These are phyloP conservation scores for Phymatocera aterrima DNA, from an alignment of 2,888 invertebrate genomes.

Conservation along the genomic window DNA sequence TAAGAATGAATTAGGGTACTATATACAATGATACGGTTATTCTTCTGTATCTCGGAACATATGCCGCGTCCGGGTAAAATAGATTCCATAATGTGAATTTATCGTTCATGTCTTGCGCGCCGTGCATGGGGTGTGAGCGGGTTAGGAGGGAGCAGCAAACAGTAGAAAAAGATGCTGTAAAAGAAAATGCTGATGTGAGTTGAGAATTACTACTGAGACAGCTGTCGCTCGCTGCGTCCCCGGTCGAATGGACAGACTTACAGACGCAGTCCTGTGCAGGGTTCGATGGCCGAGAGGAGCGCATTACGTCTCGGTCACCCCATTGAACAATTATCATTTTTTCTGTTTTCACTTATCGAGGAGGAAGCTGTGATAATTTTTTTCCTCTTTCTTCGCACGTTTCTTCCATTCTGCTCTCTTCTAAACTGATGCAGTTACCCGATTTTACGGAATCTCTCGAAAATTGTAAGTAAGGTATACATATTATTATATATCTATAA, in stretches of 20 bases:
- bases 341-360: no score
- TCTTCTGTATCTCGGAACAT: not conserved
- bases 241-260: slow-evolving; percentile 31
- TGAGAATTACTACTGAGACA: slow-evolving; percentile 4
- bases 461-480: no score
- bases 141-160: not conserved
- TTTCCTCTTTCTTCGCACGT: not conserved
- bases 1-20: not conserved
- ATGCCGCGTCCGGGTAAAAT: not conserved
- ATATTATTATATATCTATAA: no score
- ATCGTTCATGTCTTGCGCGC: not conserved
- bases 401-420: no score
- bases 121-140: no score
- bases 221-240: slow-evolving; percentile 26
- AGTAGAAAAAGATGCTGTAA: not conserved
- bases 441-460: no score
- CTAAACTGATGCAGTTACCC: no score
- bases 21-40: not conserved
- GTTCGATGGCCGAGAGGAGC: slow-evolving; percentile 39
- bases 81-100: not conserved
- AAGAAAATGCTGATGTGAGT: not conserved
- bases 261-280: slow-evolving; percentile 22
- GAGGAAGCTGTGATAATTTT: no score
- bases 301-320: slow-evolving; percentile 13
- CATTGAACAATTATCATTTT: slow-evolving; percentile 35